These are phyloP conservation scores for Chrysotoxum bicinctum DNA, from an alignment of 2,888 invertebrate genomes.

Conservation along the genomic window DNA sequence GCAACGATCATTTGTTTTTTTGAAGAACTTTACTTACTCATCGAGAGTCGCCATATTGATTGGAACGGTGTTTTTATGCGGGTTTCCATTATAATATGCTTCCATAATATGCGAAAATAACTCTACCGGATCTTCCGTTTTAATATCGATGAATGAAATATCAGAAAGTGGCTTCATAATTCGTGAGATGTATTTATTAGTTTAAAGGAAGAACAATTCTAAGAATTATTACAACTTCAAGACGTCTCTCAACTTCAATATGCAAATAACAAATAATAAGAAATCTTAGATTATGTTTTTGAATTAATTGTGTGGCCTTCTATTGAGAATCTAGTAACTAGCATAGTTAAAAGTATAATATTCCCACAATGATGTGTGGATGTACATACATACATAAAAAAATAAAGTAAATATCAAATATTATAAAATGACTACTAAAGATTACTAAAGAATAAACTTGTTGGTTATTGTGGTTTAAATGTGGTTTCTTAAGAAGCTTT, in stretches of 20 bases:
- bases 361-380: too few species aligned
- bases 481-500: too few species aligned
- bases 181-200: not conserved
- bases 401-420: too few species aligned
- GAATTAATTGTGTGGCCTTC: too few species aligned
- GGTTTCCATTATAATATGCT: conserved; percentile 20
- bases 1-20: not conserved
- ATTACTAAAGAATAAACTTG: too few species aligned
- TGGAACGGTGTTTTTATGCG: conserved; percentile 21
- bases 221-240: not conserved
- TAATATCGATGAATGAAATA: conserved; percentile 74
- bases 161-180: conserved; percentile 67
- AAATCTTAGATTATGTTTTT: not conserved
- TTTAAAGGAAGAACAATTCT: not conserved
- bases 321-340: too few species aligned
- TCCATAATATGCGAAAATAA: conserved; percentile 76
- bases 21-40: conserved; percentile 61
- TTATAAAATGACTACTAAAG: too few species aligned
- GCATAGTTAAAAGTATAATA: too few species aligned
- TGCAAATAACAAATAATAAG: not conserved
- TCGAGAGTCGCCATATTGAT: conserved; percentile 79
- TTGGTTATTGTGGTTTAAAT: too few species aligned
- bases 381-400: too few species aligned
- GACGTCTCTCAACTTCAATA: not conserved
- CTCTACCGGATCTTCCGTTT: conserved; percentile 74